A percentile compares a stretch with the other conserved stretches of the same genome.
phyloP scores from a whole-genome alignment of 2,113 vertebrate species.

The Myiagra hebetior region DNA sequence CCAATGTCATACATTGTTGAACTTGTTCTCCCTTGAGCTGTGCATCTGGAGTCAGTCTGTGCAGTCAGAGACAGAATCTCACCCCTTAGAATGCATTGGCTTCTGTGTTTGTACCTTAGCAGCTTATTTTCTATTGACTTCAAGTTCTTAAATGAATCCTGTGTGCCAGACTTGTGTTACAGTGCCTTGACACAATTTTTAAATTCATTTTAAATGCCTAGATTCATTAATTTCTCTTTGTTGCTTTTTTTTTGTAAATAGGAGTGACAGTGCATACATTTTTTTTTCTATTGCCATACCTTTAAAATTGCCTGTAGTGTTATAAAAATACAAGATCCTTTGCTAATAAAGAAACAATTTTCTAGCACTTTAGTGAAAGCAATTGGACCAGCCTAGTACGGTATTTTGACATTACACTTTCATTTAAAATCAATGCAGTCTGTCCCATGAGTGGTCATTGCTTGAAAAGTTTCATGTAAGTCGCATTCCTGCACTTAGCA shows the following conservation, averaged over 20 bases:
- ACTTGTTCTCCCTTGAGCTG: not conserved
- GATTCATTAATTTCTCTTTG: not conserved
- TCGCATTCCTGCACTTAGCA: not conserved
- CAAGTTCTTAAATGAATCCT: not conserved
- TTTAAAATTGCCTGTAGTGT: not conserved
- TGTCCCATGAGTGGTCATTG: not conserved
- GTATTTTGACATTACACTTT: not conserved
- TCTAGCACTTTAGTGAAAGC: not conserved
- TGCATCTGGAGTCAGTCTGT: not conserved
- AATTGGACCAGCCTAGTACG: not conserved
- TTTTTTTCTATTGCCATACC: not conserved
- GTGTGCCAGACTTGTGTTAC: not conserved
- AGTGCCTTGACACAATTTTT: not conserved
- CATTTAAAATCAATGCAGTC: not conserved
- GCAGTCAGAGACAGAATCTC: not conserved
- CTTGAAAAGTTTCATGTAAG: not conserved
- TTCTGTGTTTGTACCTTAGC: not conserved
- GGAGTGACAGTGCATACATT: not conserved
- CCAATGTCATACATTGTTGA: not conserved
- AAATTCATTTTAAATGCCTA: not conserved
- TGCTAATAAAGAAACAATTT: not conserved
- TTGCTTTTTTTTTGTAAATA: not conserved
- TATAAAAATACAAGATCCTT: not conserved
- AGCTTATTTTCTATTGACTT: not conserved
- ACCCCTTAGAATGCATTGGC: not conserved